Evolutionary conservation across 2,797 vertebrate genomes (phyloP), one percentile per base, ranked within the genome.

Genomic region (Gobio occitaniae): DNA sequence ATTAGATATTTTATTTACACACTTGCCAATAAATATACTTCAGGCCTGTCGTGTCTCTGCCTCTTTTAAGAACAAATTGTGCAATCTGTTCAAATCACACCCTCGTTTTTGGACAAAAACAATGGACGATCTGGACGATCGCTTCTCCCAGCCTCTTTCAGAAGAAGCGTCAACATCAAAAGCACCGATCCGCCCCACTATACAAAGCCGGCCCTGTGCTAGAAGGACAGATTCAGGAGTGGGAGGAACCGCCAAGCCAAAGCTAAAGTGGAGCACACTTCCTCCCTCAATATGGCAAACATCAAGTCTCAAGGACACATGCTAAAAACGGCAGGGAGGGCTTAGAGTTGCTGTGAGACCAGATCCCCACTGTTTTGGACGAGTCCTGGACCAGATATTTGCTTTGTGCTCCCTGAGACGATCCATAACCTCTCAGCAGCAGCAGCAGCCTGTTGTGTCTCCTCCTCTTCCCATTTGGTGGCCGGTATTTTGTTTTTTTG

Each of bases 1-100:
- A 78, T 76, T 91, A 85, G 92, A 92, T 92, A 92, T 82, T 71
- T 56, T 89, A 93, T 92, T 86, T 94, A 90, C 90, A 93, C 68
- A n/a, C 88, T 93, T 92, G 93, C 92, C 87, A 93, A 94, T 91
- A 93, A 93, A 94, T 95, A 93, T 56, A 84, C 74, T 69, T 59
- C 32, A 29, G 63, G 48, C 52, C 44, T 59, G 83, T 88, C 89
- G 91, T 83, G 77, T 84, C 61, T 63, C 69, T 11, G 56, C 69
- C 90, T 93, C 91, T 89, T 92, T 92, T 25, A 83, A 83, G 59
- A 83, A 47, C 44, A 84, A 84, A 80, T 50, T 72, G 56, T 78
- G 32, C 29, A 65, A 38, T 61, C 72, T 87, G 21, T 84, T 82
- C 78, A 84, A 82, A 74, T 87, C 74, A 79, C 75, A 83, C 48